Base-by-base conservation (phyloP, 2,888 invertebrate genomes). In the Papilio elwesi region DNA sequence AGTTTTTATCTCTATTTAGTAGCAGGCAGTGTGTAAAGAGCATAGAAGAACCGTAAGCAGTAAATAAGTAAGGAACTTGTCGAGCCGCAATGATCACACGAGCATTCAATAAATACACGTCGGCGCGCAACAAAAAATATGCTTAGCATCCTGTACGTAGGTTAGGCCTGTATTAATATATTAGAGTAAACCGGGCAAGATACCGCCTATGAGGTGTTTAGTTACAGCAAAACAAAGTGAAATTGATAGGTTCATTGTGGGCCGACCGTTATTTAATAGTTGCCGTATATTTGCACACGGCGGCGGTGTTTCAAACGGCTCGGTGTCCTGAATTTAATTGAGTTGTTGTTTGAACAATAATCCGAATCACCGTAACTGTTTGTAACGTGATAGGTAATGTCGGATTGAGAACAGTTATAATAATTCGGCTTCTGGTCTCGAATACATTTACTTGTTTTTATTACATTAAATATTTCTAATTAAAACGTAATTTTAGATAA, bases 241-340 rank as follows among this genome's bases (percentile, higher is more conserved):
- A 78, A 81, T 82, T 82, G 83, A 84, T 84, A 82, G 81, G 80
- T 83, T 81, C 82, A 83, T 84, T 83, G 82, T 81, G 79, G 74
- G 70, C 75, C 76, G 77, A 81, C 88, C 85, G 89, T 87, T 89
- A 87, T 80, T 81, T 82, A 78, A 82, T 82, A 80, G 80, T 83
- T 82, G 81, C 78, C 82, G 81, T 88, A 83, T 84, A 85, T 84
- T 85, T 83, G 83, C 83, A 81, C 78, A 84, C 81, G 80, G 81
- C 79, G 76, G 84, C 78, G 82, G 80, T 84, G 83, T 83, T 83
- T 83, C 82, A 83, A 84, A 86, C 83, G 80, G 82, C 84, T 83
- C 82, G 77, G 81, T 81, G 82, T 80, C 75, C 79, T 79, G 80
- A 78, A 86, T 86, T 85, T 83, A 85, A 73, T 73, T 68, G 64